phyloP scores from a whole-genome alignment of 2,113 vertebrate species.

The Sminthopsis crassicaudata region DNA sequence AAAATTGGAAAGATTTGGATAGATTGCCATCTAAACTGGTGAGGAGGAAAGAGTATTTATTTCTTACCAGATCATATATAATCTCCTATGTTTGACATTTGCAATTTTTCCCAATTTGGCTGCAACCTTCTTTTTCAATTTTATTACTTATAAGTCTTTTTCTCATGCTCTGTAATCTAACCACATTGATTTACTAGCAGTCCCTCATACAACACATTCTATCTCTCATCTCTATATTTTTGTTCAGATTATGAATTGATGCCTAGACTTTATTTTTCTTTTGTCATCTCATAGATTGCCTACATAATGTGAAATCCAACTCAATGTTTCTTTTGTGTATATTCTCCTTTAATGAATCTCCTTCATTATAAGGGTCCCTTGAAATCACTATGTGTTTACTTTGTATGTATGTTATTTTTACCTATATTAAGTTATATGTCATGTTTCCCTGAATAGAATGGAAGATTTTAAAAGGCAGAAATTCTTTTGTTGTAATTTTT shows the following conservation, averaged over 20 bases:
- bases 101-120: background rate
- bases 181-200: background rate
- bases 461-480: background rate
- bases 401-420: background rate
- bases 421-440: background rate
- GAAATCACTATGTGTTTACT: background rate
- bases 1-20: background rate
- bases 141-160: background rate
- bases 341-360: background rate
- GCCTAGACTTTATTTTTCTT: background rate
- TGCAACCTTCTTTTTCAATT: background rate
- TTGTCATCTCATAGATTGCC: background rate
- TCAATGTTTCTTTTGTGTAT: background rate
- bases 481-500: background rate
- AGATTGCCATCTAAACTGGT: background rate
- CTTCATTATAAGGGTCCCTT: background rate
- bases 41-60: background rate
- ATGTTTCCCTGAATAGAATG: background rate
- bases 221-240: background rate
- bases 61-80: background rate
- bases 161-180: background rate
- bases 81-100: background rate
- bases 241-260: background rate
- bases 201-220: background rate
- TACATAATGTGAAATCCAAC: background rate